Percentiles rank a stretch among this genome's conserved stretches.
Conservation (phyloP, 2,113 vertebrate genomes). For the Phyllostomus hastatus region DNA sequence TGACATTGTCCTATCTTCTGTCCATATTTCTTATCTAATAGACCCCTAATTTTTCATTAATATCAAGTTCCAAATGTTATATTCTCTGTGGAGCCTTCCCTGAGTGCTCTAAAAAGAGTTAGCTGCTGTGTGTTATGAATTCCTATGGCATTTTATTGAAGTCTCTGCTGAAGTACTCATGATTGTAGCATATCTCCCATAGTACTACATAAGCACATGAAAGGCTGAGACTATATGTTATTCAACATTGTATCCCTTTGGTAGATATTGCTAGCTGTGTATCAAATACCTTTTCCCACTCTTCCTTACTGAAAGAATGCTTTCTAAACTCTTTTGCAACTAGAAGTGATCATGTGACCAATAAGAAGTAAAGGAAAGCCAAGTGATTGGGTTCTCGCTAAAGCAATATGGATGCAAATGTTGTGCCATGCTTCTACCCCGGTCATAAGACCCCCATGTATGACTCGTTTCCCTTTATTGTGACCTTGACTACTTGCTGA, state of each 20-base stretch:
- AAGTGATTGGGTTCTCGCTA: background rate
- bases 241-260: background rate
- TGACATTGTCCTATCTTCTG: background rate
- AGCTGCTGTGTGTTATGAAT: conserved; percentile 5
- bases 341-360: background rate
- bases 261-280: background rate
- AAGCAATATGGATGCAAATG: background rate
- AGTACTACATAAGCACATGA: background rate
- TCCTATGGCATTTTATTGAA: background rate
- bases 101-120: background rate
- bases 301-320: background rate
- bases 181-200: background rate
- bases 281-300: background rate
- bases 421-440: background rate
- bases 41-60: background rate
- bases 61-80: background rate
- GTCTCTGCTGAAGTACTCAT: background rate
- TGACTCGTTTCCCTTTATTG: background rate
- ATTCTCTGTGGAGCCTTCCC: background rate
- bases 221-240: background rate
- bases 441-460: background rate
- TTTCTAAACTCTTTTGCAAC: background rate
- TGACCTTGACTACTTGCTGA: background rate
- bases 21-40: background rate
- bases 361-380: background rate